Base-by-base conservation (phyloP, 1,140 invertebrate species). In the Microvelia longipes region DNA sequence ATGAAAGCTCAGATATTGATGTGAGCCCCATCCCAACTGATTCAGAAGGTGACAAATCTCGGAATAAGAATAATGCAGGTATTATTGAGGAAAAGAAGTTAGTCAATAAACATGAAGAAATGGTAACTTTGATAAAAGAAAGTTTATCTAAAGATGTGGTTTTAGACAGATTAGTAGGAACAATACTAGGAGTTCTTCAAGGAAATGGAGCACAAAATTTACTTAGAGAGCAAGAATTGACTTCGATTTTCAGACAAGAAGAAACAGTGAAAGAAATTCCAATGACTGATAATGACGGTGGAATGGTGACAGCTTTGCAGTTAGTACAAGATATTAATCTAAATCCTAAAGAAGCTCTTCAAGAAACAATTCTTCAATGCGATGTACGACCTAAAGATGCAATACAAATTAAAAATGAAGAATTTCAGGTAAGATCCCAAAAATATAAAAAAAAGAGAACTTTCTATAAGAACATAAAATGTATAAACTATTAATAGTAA, bases 101-200 rank as follows among this genome's bases (percentile, higher is more conserved):
- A 35, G 19, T 30, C 1, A 72, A 66, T 29, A 72, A 66, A 24
- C 66, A 27, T 28, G 29, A 25, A 1, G 70, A 71, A 35, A 69
- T 75, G 15, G 68, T 75, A 35, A 67, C 71, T 26, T 61, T 75
- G 25, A 67, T 75, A 29, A 74, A 73, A 72, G 70, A 71, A 69
- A 74, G 71, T 67, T 66, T 75, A 27, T 70, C 74, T 15, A 73
- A 73, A 67, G 73, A 75, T 62, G 67, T 69, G 62, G 71, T 74
- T 1, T 50, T 75, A 11, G 72, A 75, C 28, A 69, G 70, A 50
- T 71, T 75, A 68, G 73, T 75, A 0, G 64, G 63, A 35, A 74
- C 71, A 60, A 62, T 75, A 66, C 74, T 75, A 67, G 68, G 68
- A 71, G 73, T 75, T 61, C 25, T 75, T 2, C 29, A 70, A 24